Conservation (phyloP, 2,888 invertebrate species). For the Sphinx pinastri region DNA sequence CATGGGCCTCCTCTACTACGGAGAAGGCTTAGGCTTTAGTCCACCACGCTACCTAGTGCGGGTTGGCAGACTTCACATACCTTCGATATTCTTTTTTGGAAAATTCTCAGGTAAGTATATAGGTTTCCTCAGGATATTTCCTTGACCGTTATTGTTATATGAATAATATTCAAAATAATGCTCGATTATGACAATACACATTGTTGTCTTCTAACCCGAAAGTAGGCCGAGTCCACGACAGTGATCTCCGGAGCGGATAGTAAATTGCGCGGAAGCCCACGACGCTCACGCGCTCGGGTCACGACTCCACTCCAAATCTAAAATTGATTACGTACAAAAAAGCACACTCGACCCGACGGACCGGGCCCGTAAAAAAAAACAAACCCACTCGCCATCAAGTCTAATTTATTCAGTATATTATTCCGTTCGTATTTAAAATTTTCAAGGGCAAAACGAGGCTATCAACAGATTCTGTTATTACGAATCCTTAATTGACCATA, state of each 20-base stretch:
- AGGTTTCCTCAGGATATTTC: too few species aligned
- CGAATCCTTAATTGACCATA: constrained; percentile 43
- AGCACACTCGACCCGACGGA: constrained; percentile 50
- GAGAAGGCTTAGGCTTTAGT: too few species aligned
- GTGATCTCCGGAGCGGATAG: constrained; percentile 37
- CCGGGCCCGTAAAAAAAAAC: constrained; percentile 58
- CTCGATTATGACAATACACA: background rate
- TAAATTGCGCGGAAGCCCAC: constrained; percentile 65
- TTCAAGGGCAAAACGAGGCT: constrained; percentile 50
- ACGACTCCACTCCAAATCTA: constrained; percentile 76
- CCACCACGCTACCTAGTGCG: too few species aligned
- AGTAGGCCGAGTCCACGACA: constrained; percentile 9
- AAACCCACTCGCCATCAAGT: constrained; percentile 65
- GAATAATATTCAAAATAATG: too few species aligned
- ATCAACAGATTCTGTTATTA: constrained; percentile 46
- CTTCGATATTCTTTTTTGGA: too few species aligned
- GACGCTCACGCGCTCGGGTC: constrained; percentile 66
- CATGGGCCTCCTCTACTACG: too few species aligned
- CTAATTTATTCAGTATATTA: constrained; percentile 75
- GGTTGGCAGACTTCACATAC: too few species aligned
- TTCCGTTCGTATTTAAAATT: constrained; percentile 60
- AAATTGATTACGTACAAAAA: constrained; percentile 75
- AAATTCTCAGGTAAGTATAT: too few species aligned
- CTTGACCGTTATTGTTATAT: too few species aligned
- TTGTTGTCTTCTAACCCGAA: background rate